phyloP scores from a whole-genome alignment of 2,888 invertebrate species.

The Campaea margaritaria region DNA sequence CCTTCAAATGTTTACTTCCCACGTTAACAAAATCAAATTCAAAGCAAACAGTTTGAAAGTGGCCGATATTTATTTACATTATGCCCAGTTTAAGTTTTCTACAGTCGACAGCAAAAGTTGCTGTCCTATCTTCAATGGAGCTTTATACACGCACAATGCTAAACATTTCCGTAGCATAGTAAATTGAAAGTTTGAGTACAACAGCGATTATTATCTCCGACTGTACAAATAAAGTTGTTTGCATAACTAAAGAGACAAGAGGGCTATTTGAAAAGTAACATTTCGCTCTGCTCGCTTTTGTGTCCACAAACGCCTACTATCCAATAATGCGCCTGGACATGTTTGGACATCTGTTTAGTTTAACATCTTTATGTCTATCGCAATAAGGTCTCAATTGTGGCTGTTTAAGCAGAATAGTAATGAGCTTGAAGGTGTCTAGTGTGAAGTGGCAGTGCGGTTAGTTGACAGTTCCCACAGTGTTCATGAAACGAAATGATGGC shows the following conservation, averaged over 20 bases:
- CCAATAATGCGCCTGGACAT: conserved; percentile 29
- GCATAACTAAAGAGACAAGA: conserved; percentile 42
- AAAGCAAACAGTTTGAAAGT: conserved; percentile 42
- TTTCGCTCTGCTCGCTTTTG: conserved; percentile 39
- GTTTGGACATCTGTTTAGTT: conserved; percentile 24
- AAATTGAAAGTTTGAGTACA: too few relatives aligned
- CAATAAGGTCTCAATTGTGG: conserved; percentile 21
- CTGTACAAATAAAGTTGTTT: conserved; percentile 39
- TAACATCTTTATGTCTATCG: conserved; percentile 16
- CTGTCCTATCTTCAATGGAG: too few relatives aligned
- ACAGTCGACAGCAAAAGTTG: too few relatives aligned
- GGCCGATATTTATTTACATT: conserved; percentile 41
- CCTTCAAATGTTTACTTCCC: conserved; percentile 39
- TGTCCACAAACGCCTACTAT: conserved; percentile 41
- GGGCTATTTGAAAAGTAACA: conserved; percentile 38
- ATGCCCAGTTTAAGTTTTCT: conserved; percentile 30
- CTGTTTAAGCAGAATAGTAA: conserved; percentile 21
- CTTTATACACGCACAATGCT: too few relatives aligned
- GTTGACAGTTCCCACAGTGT: conserved; percentile 71
- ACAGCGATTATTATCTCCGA: too few relatives aligned
- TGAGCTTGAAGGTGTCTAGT: conserved; percentile 32
- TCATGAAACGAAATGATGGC: conserved; percentile 62
- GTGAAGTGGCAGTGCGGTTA: conserved; percentile 44
- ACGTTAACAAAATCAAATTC: conserved; percentile 37
- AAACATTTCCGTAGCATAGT: too few relatives aligned